Conservation (phyloP, 2,888 invertebrate genomes). For the Chalcosyrphus nemorum region DNA sequence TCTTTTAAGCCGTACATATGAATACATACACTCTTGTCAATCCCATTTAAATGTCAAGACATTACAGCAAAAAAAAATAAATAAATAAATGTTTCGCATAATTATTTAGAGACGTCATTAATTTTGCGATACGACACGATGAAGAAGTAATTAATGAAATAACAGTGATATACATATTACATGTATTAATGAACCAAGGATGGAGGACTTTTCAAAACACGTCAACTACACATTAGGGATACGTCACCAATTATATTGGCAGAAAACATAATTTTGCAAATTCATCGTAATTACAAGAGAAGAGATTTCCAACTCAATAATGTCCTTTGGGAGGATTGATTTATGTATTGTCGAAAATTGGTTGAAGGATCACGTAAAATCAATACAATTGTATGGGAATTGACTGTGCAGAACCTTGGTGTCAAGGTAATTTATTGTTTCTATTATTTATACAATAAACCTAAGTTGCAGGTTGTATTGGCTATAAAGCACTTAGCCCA, state of each 20-base stretch:
- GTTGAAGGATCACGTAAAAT: background rate
- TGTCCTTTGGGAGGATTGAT: background rate
- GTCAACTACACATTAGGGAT: slow-evolving; percentile 6
- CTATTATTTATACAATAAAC: background rate
- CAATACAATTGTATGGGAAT: background rate
- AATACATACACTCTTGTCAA: background rate
- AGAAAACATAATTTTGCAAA: slow-evolving; percentile 10
- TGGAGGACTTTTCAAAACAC: background rate
- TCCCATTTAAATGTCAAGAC: background rate
- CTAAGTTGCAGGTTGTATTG: background rate
- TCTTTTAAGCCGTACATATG: background rate
- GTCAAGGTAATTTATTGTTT: background rate
- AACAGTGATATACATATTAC: background rate
- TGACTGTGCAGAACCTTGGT: background rate
- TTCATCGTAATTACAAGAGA: slow-evolving; percentile 33
- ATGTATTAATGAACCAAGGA: background rate
- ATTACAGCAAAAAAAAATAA: background rate
- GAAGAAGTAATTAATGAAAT: background rate
- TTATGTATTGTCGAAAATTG: background rate
- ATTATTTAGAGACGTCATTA: background rate
- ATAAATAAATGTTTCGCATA: background rate
- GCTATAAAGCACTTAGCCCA: background rate
- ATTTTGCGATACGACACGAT: background rate
- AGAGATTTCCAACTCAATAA: slow-evolving; percentile 3
- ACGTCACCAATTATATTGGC: background rate